phyloP scores from a whole-genome alignment of 2,113 vertebrate species.

The Corythoichthys haematopterus region DNA sequence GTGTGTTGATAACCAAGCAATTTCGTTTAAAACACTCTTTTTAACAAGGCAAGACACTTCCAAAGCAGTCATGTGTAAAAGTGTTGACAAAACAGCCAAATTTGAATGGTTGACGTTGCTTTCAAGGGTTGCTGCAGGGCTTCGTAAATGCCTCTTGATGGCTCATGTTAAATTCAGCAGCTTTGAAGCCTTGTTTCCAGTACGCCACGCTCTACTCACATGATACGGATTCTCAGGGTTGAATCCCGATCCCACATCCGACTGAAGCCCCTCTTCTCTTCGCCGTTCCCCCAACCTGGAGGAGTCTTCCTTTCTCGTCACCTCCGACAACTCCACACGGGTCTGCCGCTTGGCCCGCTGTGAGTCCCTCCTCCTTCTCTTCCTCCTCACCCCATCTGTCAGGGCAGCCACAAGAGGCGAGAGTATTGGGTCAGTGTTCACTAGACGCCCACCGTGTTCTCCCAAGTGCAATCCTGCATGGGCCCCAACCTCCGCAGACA shows the following conservation, averaged over 20 bases:
- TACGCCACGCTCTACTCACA: slow-evolving; percentile 68
- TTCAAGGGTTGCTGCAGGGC: slow-evolving; percentile 38
- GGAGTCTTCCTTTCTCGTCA: slow-evolving; percentile 52
- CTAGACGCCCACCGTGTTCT: slow-evolving; percentile 57
- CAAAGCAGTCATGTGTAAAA: slow-evolving; percentile 38
- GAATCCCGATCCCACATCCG: slow-evolving; percentile 55
- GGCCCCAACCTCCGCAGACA: slow-evolving; percentile 47
- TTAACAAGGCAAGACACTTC: slow-evolving; percentile 15
- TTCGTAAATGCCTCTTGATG: slow-evolving; percentile 22
- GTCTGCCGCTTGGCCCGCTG: slow-evolving; percentile 72
- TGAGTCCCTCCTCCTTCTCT: slow-evolving; percentile 66
- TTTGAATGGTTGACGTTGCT: slow-evolving; percentile 33
- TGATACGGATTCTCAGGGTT: slow-evolving; percentile 93
- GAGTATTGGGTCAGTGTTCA: slow-evolving; percentile 64
- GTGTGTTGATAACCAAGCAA: not conserved
- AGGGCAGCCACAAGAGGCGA: slow-evolving; percentile 53
- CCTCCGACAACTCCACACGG: slow-evolving; percentile 57
- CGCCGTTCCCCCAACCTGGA: slow-evolving; percentile 30
- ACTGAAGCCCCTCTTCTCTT: slow-evolving; percentile 51
- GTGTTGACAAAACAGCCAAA: slow-evolving; percentile 45
- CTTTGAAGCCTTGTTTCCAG: slow-evolving; percentile 27
- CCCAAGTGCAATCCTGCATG: slow-evolving; percentile 59
- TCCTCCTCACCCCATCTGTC: slow-evolving; percentile 76
- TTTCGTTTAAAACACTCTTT: slow-evolving; percentile 1
- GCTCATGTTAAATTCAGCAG: slow-evolving; percentile 37